Percentiles rank a stretch among this genome's conserved stretches.
phyloP scores from a whole-genome alignment of 2,113 vertebrate species.

The Aleadryas rufinucha region DNA sequence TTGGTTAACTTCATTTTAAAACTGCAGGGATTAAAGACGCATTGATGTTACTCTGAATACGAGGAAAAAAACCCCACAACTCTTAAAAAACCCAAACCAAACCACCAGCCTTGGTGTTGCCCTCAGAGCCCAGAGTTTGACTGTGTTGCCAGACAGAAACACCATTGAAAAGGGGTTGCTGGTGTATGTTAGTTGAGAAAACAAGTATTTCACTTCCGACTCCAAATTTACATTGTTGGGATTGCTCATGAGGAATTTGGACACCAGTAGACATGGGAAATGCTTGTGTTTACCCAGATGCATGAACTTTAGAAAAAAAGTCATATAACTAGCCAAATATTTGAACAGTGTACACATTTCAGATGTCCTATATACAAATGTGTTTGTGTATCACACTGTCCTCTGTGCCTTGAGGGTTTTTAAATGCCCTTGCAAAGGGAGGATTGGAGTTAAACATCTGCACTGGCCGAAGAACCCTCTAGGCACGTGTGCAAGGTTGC shows the following conservation, averaged over 20 bases:
- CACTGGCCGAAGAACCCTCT: not conserved
- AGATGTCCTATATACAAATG: not conserved
- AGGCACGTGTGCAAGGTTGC: not conserved
- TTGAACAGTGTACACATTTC: not conserved
- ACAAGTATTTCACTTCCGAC: not conserved
- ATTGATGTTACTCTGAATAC: not conserved
- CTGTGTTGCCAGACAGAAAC: not conserved
- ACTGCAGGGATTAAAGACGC: not conserved
- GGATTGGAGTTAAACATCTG: not conserved
- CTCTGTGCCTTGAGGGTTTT: not conserved
- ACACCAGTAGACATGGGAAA: not conserved
- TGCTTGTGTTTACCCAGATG: slow-evolving; percentile 7
- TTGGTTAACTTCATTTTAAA: not conserved
- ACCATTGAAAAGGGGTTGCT: not conserved
- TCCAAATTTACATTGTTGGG: not conserved
- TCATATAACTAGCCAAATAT: not conserved
- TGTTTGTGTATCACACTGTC: not conserved
- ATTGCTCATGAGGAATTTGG: not conserved
- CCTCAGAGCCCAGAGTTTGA: not conserved
- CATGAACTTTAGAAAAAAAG: not conserved
- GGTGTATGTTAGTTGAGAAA: not conserved
- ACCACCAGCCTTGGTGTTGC: not conserved
- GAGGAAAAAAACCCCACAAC: fast-evolving
- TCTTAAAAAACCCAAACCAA: not conserved
- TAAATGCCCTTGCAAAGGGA: not conserved